phyloP scores from a whole-genome alignment of 2,113 vertebrate genomes.

The Lethenteron reissneri region DNA sequence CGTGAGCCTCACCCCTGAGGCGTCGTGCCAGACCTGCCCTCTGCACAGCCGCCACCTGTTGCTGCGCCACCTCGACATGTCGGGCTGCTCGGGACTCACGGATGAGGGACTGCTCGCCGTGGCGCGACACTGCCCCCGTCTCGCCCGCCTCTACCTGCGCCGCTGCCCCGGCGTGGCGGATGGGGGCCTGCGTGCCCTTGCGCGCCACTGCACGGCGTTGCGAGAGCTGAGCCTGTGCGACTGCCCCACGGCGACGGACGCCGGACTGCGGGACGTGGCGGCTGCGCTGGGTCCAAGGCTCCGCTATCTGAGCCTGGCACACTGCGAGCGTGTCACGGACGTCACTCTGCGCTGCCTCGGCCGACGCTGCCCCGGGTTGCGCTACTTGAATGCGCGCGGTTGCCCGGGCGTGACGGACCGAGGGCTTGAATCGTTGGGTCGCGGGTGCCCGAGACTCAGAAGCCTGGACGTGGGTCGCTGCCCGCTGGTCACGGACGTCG shows the following conservation, averaged over 20 bases:
- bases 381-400: neutral
- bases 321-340: neutral
- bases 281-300: neutral
- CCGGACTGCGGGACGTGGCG: neutral
- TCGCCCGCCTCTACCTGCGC: neutral
- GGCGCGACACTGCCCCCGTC: neutral
- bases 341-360: neutral
- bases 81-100: neutral
- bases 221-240: conserved; percentile 3
- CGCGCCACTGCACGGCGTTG: conserved; percentile 1
- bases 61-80: conserved; percentile 4
- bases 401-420: neutral
- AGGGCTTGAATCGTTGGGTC: neutral
- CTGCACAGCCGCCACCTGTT: conserved; percentile 1
- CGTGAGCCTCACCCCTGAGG: neutral
- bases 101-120: conserved; percentile 2
- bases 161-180: neutral
- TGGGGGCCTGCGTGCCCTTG: neutral
- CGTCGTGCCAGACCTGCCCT: neutral
- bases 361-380: conserved; percentile 4
- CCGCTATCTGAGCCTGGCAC: conserved; percentile 5
- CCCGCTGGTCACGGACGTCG: neutral
- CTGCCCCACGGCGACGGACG: neutral
- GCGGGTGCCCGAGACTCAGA: neutral
- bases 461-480: conserved; percentile 5